Evolutionary conservation across 1,140 invertebrate species (phyloP).

Genomic region (Diabrotica virgifera): DNA sequence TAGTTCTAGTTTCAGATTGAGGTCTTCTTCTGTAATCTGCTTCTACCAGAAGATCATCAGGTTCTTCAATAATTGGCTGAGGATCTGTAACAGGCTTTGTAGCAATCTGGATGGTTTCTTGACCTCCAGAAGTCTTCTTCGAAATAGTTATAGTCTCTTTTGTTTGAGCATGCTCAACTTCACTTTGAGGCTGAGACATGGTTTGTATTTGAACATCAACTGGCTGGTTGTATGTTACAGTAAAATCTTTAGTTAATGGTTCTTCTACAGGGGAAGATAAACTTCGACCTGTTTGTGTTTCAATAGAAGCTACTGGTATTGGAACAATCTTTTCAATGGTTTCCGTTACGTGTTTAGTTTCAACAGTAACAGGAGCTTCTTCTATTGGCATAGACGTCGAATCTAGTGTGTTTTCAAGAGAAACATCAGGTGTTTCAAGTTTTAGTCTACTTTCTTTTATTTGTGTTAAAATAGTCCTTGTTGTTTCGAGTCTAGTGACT

Average conservation of each 20-base stretch:
- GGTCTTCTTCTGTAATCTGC: conserved; percentile 64
- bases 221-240: conserved; percentile 52
- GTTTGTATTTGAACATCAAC: conserved; percentile 61
- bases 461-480: conserved; percentile 47
- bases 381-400: conserved; percentile 62
- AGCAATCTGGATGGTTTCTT: conserved; percentile 76
- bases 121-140: conserved; percentile 63
- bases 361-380: conserved; percentile 43
- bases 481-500: conserved; percentile 55
- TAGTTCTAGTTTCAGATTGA: conserved; percentile 48
- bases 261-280: conserved; percentile 44
- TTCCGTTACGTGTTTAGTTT: conserved; percentile 31
- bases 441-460: conserved; percentile 43
- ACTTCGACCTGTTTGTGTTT: conserved; percentile 60
- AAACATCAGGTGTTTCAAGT: conserved; percentile 37
- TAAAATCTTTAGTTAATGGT: conserved; percentile 46
- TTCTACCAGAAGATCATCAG: conserved; percentile 65
- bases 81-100: conserved; percentile 57
- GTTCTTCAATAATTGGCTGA: conserved; percentile 50
- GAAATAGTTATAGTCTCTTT: conserved; percentile 70
- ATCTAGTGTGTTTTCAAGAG: conserved; percentile 58
- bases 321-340: conserved; percentile 31
- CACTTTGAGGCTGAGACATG: conserved; percentile 46
- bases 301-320: conserved; percentile 43
- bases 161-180: conserved; percentile 41